A percentile compares a stretch with the other conserved stretches of the same genome.
These are phyloP conservation scores for Ursus arctos DNA, from an alignment of 2,113 vertebrate genomes.

Conservation along the genomic window DNA sequence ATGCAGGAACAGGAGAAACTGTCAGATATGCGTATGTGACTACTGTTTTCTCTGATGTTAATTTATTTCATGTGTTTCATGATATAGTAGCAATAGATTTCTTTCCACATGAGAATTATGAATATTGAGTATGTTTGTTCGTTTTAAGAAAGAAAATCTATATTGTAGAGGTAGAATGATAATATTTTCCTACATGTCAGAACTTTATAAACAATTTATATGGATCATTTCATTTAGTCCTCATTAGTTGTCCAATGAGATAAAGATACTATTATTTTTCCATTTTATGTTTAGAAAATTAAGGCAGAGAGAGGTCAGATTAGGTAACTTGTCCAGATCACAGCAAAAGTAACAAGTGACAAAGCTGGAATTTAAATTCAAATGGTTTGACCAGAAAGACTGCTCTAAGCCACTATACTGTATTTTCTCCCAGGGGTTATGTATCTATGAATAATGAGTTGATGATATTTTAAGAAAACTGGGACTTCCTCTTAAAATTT, in stretches of 20 bases:
- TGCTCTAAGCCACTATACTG: neutral
- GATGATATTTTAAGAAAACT: conserved; percentile 38
- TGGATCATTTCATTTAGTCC: neutral
- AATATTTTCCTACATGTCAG: neutral
- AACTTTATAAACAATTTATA: neutral
- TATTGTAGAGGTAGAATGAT: neutral
- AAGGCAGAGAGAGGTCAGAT: conserved; percentile 26
- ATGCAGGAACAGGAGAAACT: neutral
- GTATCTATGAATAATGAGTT: conserved; percentile 2
- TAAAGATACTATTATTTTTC: conserved; percentile 9
- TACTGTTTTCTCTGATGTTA: conserved; percentile 29
- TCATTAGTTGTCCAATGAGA: neutral
- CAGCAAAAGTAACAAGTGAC: neutral
- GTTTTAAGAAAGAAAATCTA: conserved; percentile 51
- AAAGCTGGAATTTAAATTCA: conserved; percentile 14
- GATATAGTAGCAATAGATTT: neutral
- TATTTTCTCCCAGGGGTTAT: neutral
- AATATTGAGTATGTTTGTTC: conserved; percentile 42
- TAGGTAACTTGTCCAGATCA: conserved; percentile 20
- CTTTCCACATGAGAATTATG: conserved; percentile 9
- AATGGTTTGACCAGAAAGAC: neutral
- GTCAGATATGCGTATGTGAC: neutral
- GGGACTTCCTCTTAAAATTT: neutral
- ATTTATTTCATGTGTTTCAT: conserved; percentile 45
- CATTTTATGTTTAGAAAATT: conserved; percentile 21